Evolutionary conservation across 1,140 invertebrate species (phyloP).

Genomic region (Zaprionus africanus): DNA sequence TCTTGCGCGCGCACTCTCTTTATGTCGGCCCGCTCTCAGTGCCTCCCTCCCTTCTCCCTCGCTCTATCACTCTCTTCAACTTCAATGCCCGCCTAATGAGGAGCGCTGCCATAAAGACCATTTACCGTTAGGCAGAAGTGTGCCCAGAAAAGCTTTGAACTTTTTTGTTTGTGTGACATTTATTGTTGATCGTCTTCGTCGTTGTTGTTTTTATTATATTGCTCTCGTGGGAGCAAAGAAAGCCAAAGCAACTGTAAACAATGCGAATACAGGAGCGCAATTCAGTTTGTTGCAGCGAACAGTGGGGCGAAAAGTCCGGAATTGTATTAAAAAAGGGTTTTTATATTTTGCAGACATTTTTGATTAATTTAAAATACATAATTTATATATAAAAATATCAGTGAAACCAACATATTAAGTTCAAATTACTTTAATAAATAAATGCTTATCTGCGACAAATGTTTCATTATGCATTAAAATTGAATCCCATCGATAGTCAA

Average conservation of each 20-base stretch:
- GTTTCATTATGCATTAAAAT: no score
- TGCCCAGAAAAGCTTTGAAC: conserved; percentile 46
- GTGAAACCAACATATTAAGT: no score
- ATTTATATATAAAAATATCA: no score
- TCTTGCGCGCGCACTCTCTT: not conserved
- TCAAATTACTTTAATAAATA: no score
- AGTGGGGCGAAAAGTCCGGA: not conserved
- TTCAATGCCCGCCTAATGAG: conserved; percentile 24
- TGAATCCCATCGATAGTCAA: no score
- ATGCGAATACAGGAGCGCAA: conserved; percentile 19
- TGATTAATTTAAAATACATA: no score
- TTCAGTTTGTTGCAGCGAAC: not conserved
- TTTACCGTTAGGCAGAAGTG: conserved; percentile 43
- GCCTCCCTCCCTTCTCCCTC: no score
- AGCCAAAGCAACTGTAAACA: conserved; percentile 42
- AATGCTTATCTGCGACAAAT: no score
- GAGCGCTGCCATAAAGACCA: conserved; percentile 36
- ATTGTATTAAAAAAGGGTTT: no score
- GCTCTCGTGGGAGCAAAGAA: conserved; percentile 35
- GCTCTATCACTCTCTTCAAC: not conserved
- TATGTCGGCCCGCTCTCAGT: no score
- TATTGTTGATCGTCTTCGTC: conserved; percentile 33
- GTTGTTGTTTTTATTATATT: conserved; percentile 9
- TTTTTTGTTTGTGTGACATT: conserved; percentile 66
- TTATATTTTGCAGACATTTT: no score